These are phyloP conservation scores for Chrosomus eos DNA, from an alignment of 2,797 vertebrate species.

Conservation along the genomic window DNA sequence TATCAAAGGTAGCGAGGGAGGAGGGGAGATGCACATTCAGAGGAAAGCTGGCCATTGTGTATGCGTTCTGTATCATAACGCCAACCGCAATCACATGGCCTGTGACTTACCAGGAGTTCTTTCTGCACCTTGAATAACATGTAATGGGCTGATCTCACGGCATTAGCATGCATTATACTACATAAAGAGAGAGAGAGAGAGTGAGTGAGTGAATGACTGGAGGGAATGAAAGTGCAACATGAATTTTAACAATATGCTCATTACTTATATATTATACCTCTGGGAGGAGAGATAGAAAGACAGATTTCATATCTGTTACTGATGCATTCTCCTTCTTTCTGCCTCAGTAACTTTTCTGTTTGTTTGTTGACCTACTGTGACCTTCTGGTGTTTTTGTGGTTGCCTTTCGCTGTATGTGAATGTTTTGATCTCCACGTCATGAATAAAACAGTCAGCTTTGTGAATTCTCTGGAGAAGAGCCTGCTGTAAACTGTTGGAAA, in stretches of 20 bases:
- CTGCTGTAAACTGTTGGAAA: constrained; percentile 21
- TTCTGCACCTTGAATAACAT: constrained; percentile 46
- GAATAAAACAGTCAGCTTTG: constrained; percentile 25
- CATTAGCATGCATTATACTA: constrained; percentile 56
- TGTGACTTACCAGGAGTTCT: constrained; percentile 15
- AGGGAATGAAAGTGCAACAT: constrained; percentile 46
- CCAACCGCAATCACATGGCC: constrained; percentile 10
- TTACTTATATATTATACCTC: constrained; percentile 62
- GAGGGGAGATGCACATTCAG: background rate
- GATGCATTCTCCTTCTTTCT: constrained; percentile 38
- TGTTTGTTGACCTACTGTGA: constrained; percentile 41
- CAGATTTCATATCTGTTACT: constrained; percentile 35
- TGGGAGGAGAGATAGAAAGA: constrained; percentile 23
- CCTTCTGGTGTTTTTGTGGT: constrained; percentile 41
- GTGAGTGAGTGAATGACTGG: constrained; percentile 20
- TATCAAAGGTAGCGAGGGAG: background rate
- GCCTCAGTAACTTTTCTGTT: constrained; percentile 37
- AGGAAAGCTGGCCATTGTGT: constrained; percentile 11
- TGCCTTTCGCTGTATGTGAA: constrained; percentile 7
- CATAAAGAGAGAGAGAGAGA: background rate
- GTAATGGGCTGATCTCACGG: constrained; percentile 21
- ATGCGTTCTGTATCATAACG: constrained; percentile 4
- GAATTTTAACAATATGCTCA: constrained; percentile 63
- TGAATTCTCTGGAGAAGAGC: constrained; percentile 21
- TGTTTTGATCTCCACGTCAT: constrained; percentile 38